Percentiles rank a stretch among this genome's conserved stretches.
phyloP scores from a whole-genome alignment of 1,140 invertebrate species.

The Drosophila chauvacae region DNA sequence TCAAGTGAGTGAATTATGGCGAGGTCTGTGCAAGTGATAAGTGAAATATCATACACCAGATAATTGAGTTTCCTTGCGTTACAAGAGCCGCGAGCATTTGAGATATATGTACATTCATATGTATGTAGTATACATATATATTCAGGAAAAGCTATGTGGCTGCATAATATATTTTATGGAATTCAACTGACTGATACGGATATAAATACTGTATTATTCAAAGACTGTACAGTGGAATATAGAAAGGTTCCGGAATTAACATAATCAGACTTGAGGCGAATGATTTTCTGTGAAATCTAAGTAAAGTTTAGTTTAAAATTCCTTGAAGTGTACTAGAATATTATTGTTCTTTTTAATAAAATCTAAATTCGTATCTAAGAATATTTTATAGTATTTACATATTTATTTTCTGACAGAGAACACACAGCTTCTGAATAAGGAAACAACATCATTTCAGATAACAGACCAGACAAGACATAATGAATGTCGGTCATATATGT shows the following conservation, averaged over 20 bases:
- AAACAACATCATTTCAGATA: constrained; percentile 8
- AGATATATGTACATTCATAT: neutral
- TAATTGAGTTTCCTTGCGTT: constrained; percentile 44
- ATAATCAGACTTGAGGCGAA: neutral
- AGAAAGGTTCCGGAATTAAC: neutral
- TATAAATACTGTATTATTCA: constrained; percentile 18
- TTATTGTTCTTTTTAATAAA: too few species aligned
- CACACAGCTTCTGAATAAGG: neutral
- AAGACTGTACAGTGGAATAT: neutral
- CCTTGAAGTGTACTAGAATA: too few species aligned
- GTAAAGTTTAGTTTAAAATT: neutral
- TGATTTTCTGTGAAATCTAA: neutral
- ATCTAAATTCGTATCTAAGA: neutral
- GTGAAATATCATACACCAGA: constrained; percentile 50
- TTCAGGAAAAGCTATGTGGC: constrained; percentile 8
- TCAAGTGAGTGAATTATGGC: too few species aligned
- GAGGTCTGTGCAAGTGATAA: constrained; percentile 40
- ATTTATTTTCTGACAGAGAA: neutral
- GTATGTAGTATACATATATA: neutral
- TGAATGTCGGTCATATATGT: constrained; percentile 11
- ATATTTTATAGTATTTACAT: neutral
- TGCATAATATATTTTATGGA: constrained; percentile 18
- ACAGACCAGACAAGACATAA: neutral
- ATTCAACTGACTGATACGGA: constrained; percentile 23
- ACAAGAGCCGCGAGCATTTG: constrained; percentile 6